phyloP scores from a whole-genome alignment of 2,113 vertebrate genomes.

The Aldabrachelys gigantea region DNA sequence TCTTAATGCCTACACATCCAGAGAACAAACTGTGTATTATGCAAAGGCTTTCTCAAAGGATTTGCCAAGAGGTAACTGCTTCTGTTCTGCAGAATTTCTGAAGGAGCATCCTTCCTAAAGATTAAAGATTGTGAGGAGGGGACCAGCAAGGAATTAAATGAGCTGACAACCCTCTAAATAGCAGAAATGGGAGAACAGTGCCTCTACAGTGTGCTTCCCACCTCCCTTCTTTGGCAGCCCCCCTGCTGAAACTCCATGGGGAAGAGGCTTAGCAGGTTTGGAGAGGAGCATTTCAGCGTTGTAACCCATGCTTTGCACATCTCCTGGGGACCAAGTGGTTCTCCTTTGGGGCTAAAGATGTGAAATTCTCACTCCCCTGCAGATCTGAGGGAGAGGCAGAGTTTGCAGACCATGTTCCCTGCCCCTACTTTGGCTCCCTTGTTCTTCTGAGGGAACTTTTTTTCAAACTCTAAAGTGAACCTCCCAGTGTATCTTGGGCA shows the following conservation, averaged over 20 bases:
- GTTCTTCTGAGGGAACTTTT: neutral
- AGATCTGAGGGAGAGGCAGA: neutral
- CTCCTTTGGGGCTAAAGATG: neutral
- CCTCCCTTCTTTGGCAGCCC: neutral
- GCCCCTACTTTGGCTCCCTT: neutral
- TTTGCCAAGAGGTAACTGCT: slow-evolving; percentile 90
- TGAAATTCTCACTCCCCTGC: neutral
- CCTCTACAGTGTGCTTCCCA: neutral
- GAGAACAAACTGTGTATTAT: slow-evolving; percentile 98
- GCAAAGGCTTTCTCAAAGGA: slow-evolving; percentile 98
- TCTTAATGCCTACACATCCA: slow-evolving; percentile 95
- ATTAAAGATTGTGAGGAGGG: neutral
- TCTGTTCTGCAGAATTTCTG: neutral
- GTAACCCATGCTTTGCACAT: neutral
- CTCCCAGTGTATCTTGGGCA: neutral
- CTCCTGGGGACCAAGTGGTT: neutral
- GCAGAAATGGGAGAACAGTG: neutral
- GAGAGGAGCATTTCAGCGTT: neutral
- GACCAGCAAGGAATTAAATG: neutral
- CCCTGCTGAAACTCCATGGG: neutral
- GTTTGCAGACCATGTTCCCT: neutral
- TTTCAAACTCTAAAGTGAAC: neutral
- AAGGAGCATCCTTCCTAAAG: neutral
- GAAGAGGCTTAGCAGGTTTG: neutral
- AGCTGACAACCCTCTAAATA: neutral